A percentile compares a stretch with the other conserved stretches of the same genome.
These are phyloP conservation scores for Epinephelus malabaricus DNA, from an alignment of 2,797 vertebrate species.

Conservation along the genomic window DNA sequence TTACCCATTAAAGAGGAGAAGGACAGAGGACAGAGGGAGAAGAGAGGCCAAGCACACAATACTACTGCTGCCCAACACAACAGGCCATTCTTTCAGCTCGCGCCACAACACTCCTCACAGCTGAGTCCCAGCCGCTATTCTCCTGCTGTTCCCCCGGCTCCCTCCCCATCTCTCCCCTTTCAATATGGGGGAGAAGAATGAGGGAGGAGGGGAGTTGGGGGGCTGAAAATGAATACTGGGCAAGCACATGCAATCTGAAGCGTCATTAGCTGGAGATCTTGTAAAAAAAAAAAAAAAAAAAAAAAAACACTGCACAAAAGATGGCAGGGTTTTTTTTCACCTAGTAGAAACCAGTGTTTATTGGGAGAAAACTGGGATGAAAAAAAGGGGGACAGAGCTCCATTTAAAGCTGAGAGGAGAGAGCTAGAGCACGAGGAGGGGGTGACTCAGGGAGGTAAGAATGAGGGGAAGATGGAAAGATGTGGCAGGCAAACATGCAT, in stretches of 20 bases:
- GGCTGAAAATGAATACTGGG: slow-evolving; percentile 59
- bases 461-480: slow-evolving; percentile 37
- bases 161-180: slow-evolving; percentile 72
- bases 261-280: slow-evolving; percentile 74
- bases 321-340: slow-evolving; percentile 20
- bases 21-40: slow-evolving; percentile 56
- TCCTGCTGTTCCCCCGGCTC: slow-evolving; percentile 79
- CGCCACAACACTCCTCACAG: slow-evolving; percentile 80
- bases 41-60: slow-evolving; percentile 78
- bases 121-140: slow-evolving; percentile 80
- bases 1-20: slow-evolving; percentile 58
- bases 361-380: slow-evolving; percentile 4
- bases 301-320: slow-evolving; percentile 47
- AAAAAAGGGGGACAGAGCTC: slow-evolving; percentile 2
- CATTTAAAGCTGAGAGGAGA: slow-evolving; percentile 23
- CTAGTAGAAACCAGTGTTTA: slow-evolving; percentile 26
- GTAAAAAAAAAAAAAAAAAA: slow-evolving; percentile 35
- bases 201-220: slow-evolving; percentile 48
- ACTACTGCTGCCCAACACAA: slow-evolving; percentile 79
- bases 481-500: slow-evolving; percentile 42
- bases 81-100: slow-evolving; percentile 83
- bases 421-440: slow-evolving; percentile 24
- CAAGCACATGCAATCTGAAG: slow-evolving; percentile 61
- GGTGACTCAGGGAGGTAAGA: slow-evolving; percentile 40
- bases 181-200: slow-evolving; percentile 63